Base-by-base conservation (phyloP, 2,888 invertebrate species). In the Cosmia trapezina region DNA sequence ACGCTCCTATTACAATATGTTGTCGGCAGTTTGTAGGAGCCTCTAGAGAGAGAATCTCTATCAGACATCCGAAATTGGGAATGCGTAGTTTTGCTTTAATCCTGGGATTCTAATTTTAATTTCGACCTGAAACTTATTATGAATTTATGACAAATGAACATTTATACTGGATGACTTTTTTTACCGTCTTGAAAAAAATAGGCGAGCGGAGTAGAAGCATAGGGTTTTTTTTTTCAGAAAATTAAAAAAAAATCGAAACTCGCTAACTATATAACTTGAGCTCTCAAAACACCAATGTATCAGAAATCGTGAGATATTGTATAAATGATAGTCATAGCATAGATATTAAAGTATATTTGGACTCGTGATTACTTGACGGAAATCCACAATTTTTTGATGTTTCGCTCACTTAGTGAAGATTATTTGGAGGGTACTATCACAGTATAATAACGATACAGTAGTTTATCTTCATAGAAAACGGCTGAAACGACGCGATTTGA, bases 301-400 rank as follows among this genome's bases (percentile, higher is more conserved):
- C 59, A 61, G 66, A 60, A 56, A 65, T 60, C 51, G 63, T 70
- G 75, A 76, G 70, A 72, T 73, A 85, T 51, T 78, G 69, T 73
- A 65, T 69, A 84, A 60, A 77, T 64, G 14, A 68, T 83, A 76
- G 80, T 80, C 83, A 75, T 70, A 76, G 57, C 80, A 75, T 70
- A 76, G 57, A 63, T 62, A 49, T 12, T 67, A 72, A 69, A 76
- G n/a, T 78, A 65, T 83, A 73, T 71, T 56, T 61, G 66, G 3
- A 66, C 68, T 70, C 62, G 73, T 73, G 69, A 41, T 51, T 60
- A 67, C 65, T 28, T 73, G 73, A 33, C 28, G 19, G 12, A 19
- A 28, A 68, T 12, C 6, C 14, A 47, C 3, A 37, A n/a, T 47
- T 47, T 66, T 73, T 63, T 56, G 51, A 64, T 64, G 70, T 83